Percentiles rank a stretch among this genome's conserved stretches.
Evolutionary conservation across 2,113 vertebrate genomes (phyloP).

Genomic region (Cranoglanis bouderius): DNA sequence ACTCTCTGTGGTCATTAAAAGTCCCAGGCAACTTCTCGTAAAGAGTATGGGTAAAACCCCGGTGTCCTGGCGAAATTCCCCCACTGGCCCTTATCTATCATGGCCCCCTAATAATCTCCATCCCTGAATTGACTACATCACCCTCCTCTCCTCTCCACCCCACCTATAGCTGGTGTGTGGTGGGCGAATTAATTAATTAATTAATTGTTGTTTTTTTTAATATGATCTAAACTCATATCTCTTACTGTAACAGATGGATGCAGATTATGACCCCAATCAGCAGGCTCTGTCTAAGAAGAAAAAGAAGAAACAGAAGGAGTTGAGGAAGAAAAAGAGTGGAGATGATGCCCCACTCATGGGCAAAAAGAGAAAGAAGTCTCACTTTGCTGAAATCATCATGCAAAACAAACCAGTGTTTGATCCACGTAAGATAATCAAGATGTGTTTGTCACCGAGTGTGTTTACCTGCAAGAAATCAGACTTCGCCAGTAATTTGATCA

Average conservation of each 20-base stretch:
- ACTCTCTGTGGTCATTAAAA: no score
- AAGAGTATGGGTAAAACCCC: no score
- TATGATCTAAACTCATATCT: background rate
- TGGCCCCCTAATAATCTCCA: no score
- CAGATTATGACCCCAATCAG: constrained; percentile 81
- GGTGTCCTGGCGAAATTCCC: no score
- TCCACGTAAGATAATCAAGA: constrained; percentile 72
- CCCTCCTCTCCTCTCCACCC: no score
- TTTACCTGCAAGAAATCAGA: background rate
- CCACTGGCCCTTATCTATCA: no score
- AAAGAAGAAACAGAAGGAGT: constrained; percentile 64
- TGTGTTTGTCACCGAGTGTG: background rate
- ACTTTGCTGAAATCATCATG: constrained; percentile 76
- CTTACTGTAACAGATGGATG: constrained; percentile 80
- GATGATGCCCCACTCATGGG: constrained; percentile 69
- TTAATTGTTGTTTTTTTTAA: no score
- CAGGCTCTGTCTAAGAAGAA: constrained; percentile 66
- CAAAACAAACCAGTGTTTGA: constrained; percentile 79
- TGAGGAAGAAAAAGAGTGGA: constrained; percentile 66
- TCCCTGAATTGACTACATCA: no score
- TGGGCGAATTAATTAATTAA: no score
- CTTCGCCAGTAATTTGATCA: background rate
- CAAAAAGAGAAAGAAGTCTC: constrained; percentile 80
- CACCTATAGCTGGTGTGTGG: no score
- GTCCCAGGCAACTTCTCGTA: no score